Conservation (phyloP, 2,888 invertebrate species). For the Zygaena filipendulae region DNA sequence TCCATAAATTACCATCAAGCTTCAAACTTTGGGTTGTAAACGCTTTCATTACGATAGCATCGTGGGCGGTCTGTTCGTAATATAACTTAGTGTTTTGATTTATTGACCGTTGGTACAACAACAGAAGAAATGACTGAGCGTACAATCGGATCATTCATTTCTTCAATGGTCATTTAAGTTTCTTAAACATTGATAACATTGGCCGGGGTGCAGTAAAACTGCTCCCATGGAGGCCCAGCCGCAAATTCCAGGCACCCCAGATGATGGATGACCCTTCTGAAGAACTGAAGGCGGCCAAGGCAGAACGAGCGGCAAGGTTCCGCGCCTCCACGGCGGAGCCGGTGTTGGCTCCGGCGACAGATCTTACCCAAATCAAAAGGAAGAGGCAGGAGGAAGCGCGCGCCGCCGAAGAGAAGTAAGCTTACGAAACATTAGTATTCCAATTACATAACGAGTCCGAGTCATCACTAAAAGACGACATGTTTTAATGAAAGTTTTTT, state of each 20-base stretch:
- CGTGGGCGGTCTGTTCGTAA: slow-evolving; percentile 24
- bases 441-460: not conserved
- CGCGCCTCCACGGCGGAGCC: slow-evolving; percentile 62
- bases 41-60: slow-evolving; percentile 36
- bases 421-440: no score
- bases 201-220: slow-evolving; percentile 69
- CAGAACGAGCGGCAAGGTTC: slow-evolving; percentile 70
- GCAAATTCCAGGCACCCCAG: slow-evolving; percentile 72
- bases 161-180: slow-evolving; percentile 33
- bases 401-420: slow-evolving; percentile 71
- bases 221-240: slow-evolving; percentile 75
- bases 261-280: slow-evolving; percentile 67
- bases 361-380: slow-evolving; percentile 62
- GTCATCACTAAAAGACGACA: not conserved
- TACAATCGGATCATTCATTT: slow-evolving; percentile 24
- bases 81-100: no score
- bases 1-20: slow-evolving; percentile 39
- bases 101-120: slow-evolving; percentile 29
- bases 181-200: slow-evolving; percentile 30
- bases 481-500: slow-evolving; percentile 8
- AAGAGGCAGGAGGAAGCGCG: slow-evolving; percentile 73
- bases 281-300: slow-evolving; percentile 72
- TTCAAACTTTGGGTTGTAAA: slow-evolving; percentile 39
- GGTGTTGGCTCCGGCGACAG: slow-evolving; percentile 54
- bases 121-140: slow-evolving; percentile 24